Conservation (phyloP, 1,140 invertebrate genomes). For the Trigoniulus corallinus region DNA sequence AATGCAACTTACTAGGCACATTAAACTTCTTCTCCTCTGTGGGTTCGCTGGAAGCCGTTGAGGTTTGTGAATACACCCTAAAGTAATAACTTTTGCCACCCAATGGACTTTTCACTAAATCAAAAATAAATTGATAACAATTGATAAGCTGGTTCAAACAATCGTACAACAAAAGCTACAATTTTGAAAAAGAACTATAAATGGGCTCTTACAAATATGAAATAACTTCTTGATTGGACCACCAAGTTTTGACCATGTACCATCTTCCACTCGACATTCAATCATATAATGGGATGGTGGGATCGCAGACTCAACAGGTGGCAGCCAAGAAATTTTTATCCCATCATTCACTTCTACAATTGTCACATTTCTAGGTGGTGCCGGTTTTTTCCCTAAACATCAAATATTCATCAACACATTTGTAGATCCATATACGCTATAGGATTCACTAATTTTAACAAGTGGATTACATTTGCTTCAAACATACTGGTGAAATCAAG, state of each 20-base stretch:
- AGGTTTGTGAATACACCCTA: slow-evolving; percentile 65
- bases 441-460: too few species aligned
- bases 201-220: neutral
- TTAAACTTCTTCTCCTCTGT: slow-evolving; percentile 72
- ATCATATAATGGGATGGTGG: slow-evolving; percentile 78
- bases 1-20: slow-evolving; percentile 38
- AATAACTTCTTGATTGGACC: neutral
- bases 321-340: slow-evolving; percentile 72
- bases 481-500: too few species aligned
- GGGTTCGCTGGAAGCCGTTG: slow-evolving; percentile 43
- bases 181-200: neutral
- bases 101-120: slow-evolving; percentile 68
- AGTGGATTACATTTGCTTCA: too few species aligned
- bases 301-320: slow-evolving; percentile 50
- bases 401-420: too few species aligned
- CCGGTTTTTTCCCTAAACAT: slow-evolving; percentile 45
- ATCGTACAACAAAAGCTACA: neutral
- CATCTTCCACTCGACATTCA: slow-evolving; percentile 51
- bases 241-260: slow-evolving; percentile 25
- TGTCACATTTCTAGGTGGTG: slow-evolving; percentile 68
- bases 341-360: slow-evolving; percentile 70
- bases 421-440: too few species aligned
- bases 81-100: slow-evolving; percentile 79
- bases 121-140: neutral
- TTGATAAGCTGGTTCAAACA: neutral